These are phyloP conservation scores for Drosophila tristis DNA, from an alignment of 1,140 invertebrate genomes.

Conservation along the genomic window DNA sequence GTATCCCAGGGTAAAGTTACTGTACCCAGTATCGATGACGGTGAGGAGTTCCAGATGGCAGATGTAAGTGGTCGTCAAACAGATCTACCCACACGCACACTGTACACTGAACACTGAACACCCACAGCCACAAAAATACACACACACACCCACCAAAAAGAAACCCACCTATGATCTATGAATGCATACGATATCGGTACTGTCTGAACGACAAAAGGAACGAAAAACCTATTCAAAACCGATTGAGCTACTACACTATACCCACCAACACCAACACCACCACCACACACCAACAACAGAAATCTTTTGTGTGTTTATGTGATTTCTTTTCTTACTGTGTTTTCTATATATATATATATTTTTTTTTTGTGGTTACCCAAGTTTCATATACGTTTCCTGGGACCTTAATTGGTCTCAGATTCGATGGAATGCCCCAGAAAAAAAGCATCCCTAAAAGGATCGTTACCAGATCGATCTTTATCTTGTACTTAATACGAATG, in stretches of 20 bases:
- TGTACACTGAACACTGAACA: constrained; percentile 31
- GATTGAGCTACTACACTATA: constrained; percentile 31
- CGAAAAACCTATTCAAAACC: constrained; percentile 8
- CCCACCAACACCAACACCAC: constrained; percentile 42
- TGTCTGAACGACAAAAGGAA: constrained; percentile 53
- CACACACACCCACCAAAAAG: constrained; percentile 23
- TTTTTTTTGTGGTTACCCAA: constrained; percentile 64
- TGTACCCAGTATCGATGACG: constrained; percentile 98
- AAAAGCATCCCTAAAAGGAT: constrained; percentile 31
- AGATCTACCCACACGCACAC: constrained; percentile 13
- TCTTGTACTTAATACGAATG: constrained; percentile 62
- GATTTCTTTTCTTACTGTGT: constrained; percentile 28
- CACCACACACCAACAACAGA: constrained; percentile 35
- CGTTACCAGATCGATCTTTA: constrained; percentile 52
- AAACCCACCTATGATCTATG: constrained; percentile 15
- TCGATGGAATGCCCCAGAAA: constrained; percentile 57
- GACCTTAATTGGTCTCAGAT: constrained; percentile 20
- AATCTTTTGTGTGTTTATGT: constrained; percentile 48
- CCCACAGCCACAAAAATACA: constrained; percentile 16
- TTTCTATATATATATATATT: constrained; percentile 31
- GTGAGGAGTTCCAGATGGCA: constrained; percentile 95
- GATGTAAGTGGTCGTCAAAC: constrained; percentile 86
- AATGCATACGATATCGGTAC: constrained; percentile 48
- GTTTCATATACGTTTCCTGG: constrained; percentile 50
- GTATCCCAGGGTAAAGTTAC: constrained; percentile 98